Evolutionary conservation across 2,797 vertebrate genomes (phyloP), one percentile per base, ranked within the genome.

Genomic region (Cichlasoma orientale): DNA sequence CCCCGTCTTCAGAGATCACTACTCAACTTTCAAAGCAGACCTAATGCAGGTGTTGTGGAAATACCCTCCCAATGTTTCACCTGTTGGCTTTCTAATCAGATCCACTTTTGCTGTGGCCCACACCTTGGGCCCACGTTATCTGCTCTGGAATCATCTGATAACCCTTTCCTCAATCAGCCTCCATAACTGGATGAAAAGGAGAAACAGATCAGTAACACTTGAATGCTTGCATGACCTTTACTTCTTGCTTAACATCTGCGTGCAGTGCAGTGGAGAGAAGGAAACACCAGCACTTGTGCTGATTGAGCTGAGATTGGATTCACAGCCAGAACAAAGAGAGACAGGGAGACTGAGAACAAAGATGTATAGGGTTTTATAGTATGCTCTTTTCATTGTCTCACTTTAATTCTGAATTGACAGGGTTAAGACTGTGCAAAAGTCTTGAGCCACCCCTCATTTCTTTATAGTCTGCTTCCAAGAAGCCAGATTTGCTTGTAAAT

Each of bases 141-240:
- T 86, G 75, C 75, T 78, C 74, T 61, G 71, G 74, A 74, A 90
- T 90, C 85, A 84, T 86, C 81, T 83, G 91, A 91, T 86, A 89
- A 88, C 56, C 74, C 58, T 25, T 55, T 76, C 54, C 77, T 78
- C 86, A 86, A 86, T 90, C 87, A 92, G 86, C 93, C 93, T 90
- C 86, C 83, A 94, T 95, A 89, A 83, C 82, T 72, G 74, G 86
- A 93, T 93, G 90, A 93, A 93, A 95, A 93, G 93, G 78, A 84
- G 84, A 90, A 93, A 93, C 82, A 92, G 91, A 94, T 91, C 89
- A 91, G 93, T 92, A 90, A 94, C 94, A 94, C 89, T 92, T 92
- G 78, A 84, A 89, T 86, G 88, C 88, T 86, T 83, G 56, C 56
- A 21, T 90, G 85, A 84, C 88, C 90, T 92, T 92, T 89, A 87